A percentile compares a stretch with the other conserved stretches of the same genome.
Conservation (phyloP, 2,888 invertebrate genomes). For the Callimorpha dominula region DNA sequence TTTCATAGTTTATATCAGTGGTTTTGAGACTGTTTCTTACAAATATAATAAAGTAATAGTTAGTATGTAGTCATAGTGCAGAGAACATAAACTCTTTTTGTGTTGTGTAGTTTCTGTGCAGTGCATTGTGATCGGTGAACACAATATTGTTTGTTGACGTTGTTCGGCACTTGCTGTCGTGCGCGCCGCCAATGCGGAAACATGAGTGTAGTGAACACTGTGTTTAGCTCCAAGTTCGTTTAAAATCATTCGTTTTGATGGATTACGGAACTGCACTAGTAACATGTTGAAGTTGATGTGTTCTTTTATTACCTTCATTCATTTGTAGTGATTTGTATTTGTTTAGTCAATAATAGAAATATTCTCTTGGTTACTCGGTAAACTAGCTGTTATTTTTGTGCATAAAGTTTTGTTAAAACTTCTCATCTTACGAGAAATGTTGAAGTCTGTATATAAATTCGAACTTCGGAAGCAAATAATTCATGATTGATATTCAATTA, state of each 20-base stretch:
- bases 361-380: background rate
- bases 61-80: background rate
- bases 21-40: too few species aligned
- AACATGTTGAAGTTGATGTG: background rate
- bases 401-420: too few species aligned
- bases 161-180: conserved; percentile 4
- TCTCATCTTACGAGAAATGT: too few species aligned
- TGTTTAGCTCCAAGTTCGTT: conserved; percentile 18
- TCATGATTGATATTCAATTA: too few species aligned
- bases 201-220: background rate
- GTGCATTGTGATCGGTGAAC: background rate
- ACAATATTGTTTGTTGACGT: conserved; percentile 15
- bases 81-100: background rate
- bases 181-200: conserved; percentile 8
- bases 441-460: too few species aligned
- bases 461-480: too few species aligned
- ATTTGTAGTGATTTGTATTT: background rate
- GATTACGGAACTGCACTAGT: conserved; percentile 12
- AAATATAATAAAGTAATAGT: background rate
- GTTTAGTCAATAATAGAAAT: background rate
- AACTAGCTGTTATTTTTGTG: too few species aligned
- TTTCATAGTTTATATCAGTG: too few species aligned
- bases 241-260: conserved; percentile 13
- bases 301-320: background rate
- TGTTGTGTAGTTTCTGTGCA: background rate